phyloP scores from a whole-genome alignment of 2,113 vertebrate species.

The Herpetotheres cachinnans region DNA sequence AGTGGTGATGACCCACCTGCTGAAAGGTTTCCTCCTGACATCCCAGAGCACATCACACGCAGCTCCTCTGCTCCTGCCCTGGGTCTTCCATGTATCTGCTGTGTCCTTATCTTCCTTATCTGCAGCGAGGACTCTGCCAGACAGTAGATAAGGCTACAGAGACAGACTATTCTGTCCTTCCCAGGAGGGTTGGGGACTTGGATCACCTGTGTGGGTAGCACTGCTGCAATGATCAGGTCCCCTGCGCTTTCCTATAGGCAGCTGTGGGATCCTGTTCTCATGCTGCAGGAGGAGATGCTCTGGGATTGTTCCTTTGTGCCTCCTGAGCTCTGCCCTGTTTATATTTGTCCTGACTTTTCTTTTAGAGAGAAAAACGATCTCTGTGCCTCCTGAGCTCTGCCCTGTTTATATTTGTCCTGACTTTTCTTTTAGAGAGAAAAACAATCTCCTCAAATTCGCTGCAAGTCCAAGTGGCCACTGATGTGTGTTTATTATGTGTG shows the following conservation, averaged over 20 bases:
- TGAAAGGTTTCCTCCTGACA: not conserved
- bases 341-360: not conserved
- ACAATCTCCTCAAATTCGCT: rapidly evolving
- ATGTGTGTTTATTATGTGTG: not conserved
- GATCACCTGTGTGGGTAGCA: not conserved
- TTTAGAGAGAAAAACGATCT: not conserved
- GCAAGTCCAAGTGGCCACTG: not conserved
- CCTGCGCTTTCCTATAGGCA: not conserved
- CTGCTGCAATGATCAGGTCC: not conserved
- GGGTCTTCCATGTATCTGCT: rapidly evolving
- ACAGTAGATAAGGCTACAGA: not conserved
- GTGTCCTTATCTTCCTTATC: not conserved
- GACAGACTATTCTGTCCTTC: not conserved
- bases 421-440: not conserved
- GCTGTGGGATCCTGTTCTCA: not conserved
- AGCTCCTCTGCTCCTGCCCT: not conserved
- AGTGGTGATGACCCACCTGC: not conserved
- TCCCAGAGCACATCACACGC: not conserved
- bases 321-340: not conserved
- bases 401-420: not conserved
- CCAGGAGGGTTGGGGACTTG: not conserved
- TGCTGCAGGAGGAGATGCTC: not conserved
- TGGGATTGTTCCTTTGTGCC: not conserved
- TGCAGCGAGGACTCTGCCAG: not conserved
- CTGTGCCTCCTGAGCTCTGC: not conserved